These are phyloP conservation scores for Agriotes lineatus DNA, from an alignment of 2,888 invertebrate species.

Conservation along the genomic window DNA sequence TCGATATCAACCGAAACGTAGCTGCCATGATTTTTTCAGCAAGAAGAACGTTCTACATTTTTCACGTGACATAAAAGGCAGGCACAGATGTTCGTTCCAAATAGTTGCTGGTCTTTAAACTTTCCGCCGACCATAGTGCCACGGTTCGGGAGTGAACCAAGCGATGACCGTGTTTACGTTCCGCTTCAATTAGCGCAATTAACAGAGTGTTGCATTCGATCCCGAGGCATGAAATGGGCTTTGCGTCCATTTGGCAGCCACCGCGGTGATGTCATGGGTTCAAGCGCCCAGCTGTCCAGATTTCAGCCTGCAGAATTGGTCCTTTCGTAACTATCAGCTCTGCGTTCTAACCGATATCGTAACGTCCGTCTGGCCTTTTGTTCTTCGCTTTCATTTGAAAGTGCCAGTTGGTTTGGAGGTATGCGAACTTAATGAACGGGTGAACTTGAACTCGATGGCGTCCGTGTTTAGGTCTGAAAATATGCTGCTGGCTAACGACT, in stretches of 20 bases:
- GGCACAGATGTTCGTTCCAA: too few relatives aligned
- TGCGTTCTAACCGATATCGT: neutral
- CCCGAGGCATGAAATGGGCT: neutral
- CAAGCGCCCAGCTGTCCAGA: neutral
- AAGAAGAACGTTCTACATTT: too few relatives aligned
- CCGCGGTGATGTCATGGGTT: neutral
- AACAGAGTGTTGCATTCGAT: constrained; percentile 23
- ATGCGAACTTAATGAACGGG: constrained; percentile 36
- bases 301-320: neutral
- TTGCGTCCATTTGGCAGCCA: too few relatives aligned
- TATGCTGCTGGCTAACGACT: constrained; percentile 40
- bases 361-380: constrained; percentile 3
- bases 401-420: constrained; percentile 22
- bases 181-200: constrained; percentile 25
- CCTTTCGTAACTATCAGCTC: neutral
- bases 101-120: too few relatives aligned
- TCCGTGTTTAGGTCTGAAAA: constrained; percentile 41
- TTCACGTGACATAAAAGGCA: too few relatives aligned
- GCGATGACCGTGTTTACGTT: constrained; percentile 24
- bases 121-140: too few relatives aligned
- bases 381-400: constrained; percentile 19
- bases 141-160: neutral
- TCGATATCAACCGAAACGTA: too few relatives aligned
- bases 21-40: too few relatives aligned
- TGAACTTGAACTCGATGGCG: constrained; percentile 40